Evolutionary conservation across 1,140 invertebrate genomes (phyloP), one percentile per base, ranked within the genome.

Genomic region (Dreissena rostriformis): DNA sequence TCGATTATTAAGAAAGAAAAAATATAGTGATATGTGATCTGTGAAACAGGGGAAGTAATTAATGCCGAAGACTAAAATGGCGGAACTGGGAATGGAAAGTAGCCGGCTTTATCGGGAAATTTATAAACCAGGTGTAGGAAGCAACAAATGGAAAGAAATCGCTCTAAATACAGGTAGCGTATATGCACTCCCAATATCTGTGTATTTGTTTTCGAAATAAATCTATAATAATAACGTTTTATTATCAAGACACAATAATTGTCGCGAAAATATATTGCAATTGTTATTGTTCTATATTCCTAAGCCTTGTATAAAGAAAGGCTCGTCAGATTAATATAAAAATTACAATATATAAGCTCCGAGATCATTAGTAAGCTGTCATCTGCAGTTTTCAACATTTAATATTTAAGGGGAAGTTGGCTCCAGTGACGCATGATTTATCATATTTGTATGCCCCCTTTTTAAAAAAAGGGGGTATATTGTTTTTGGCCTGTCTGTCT

Each of bases 91-190:
- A 61, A 61, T n/a, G 57, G 57, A 61, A 61, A 61, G 57, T 61
- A 61, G 11, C 57, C 57, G 57, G 57, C 22, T 79, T 15, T 79
- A 79, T 66, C 66, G 67, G 28, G 77, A 79, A 70, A 79, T 79
- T 70, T 79, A 70, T 53, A 66, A 70, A 17, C 77, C 77, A 51
- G 68, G 39, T 67, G 66, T 66, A 14, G 65, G 63, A 39, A 53
- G 51, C 53, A 71, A 49, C 6, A 79, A 79, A 49, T 79, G 77
- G 77, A 79, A 79, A 79, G 77, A 79, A 53, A 79, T 79, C 10
- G 57, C 77, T 29, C 22, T 79, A 8, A 79, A 79, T 29, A 79
- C 65, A 28, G 77, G 77, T 79, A 29, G 11, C 19, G 19, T 7
- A 5, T 26, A 68, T 61, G 57, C 57, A 5, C 22, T n/a, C 57